phyloP scores from a whole-genome alignment of 2,113 vertebrate species.

The Melospiza georgiana region DNA sequence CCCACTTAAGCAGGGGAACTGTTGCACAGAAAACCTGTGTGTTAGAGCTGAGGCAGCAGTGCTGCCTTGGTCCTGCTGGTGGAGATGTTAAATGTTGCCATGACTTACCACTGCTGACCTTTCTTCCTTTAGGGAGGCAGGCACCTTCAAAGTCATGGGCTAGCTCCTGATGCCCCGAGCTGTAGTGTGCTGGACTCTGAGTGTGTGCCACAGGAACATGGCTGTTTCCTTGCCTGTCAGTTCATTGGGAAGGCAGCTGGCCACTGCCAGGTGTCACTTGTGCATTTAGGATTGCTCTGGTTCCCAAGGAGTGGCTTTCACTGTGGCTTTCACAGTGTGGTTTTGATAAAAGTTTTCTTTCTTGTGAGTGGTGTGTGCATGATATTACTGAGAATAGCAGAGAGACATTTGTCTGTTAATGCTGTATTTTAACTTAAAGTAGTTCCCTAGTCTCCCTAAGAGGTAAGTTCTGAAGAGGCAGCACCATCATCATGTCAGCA shows the following conservation, averaged over 20 bases:
- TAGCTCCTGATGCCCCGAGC: rapidly evolving
- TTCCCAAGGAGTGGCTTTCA: not conserved
- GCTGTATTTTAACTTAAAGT: not conserved
- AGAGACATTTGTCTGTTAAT: not conserved
- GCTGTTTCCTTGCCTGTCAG: rapidly evolving
- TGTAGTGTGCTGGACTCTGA: not conserved
- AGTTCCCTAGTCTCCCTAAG: not conserved
- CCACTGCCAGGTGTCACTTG: not conserved
- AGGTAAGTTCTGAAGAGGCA: not conserved
- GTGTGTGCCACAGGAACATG: not conserved
- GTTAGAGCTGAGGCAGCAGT: not conserved
- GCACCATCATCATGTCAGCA: not conserved
- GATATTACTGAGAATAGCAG: not conserved
- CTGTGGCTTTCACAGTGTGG: not conserved
- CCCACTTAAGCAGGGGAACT: not conserved
- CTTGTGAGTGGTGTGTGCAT: rapidly evolving
- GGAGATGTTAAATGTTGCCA: not conserved
- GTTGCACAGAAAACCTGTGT: not conserved
- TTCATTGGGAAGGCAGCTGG: not conserved
- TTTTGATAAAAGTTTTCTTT: not conserved
- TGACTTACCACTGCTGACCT: not conserved
- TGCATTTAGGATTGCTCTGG: not conserved
- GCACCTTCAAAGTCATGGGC: no score
- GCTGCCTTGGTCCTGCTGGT: not conserved
- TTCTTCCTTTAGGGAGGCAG: not conserved